Base-by-base conservation (phyloP, 2,797 vertebrate genomes). In the Hylomyscus alleni region DNA sequence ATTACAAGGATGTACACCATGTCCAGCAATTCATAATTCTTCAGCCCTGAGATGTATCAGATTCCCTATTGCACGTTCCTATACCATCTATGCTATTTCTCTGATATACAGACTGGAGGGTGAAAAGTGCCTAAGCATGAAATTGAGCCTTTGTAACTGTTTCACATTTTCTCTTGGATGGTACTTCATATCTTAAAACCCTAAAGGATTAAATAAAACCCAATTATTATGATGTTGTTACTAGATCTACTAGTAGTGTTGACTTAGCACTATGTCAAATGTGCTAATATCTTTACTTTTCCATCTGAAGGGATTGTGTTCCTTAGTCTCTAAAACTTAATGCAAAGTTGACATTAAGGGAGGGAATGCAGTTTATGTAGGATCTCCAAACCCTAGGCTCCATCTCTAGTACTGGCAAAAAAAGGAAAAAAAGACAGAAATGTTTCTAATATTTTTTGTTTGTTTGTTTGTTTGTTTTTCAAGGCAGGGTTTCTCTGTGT, bases 91-190 rank as follows among this genome's bases (percentile, higher is more conserved):
- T 52, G 31, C 60, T 54, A 90, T 37, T 90, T 37, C 47, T 22
- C 29, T 85, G 44, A 56, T 13, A 92, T 6, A 91, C 9, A 93
- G 84, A 90, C 11, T 87, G 26, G 44, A 85, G 83, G 19, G 6
- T 52, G 76, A 17, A 85, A 84, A 84, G 22, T 78, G 94, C n/a
- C 67, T 82, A 73, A 22, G 82, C 34, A 60, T 92, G 56, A 93
- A 54, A 94, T 1, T 87, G 14, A 73, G 37, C 54, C 84, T 58
- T 92, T 50, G 44, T 85, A 50, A 37, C 80, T 93, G 89, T 86
- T 91, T 93, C 84, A 65, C 44, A 93, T 73, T 93, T 94, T 93
- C 77, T 94, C 83, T 67, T 95, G 81, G 62, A 34, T 92, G 87
- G 34, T 83, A 94, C 60, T 95, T 95, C 75, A 93, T 11, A 82